These are phyloP conservation scores for Antigone vipio DNA, from an alignment of 2,113 vertebrate genomes.

Conservation along the genomic window DNA sequence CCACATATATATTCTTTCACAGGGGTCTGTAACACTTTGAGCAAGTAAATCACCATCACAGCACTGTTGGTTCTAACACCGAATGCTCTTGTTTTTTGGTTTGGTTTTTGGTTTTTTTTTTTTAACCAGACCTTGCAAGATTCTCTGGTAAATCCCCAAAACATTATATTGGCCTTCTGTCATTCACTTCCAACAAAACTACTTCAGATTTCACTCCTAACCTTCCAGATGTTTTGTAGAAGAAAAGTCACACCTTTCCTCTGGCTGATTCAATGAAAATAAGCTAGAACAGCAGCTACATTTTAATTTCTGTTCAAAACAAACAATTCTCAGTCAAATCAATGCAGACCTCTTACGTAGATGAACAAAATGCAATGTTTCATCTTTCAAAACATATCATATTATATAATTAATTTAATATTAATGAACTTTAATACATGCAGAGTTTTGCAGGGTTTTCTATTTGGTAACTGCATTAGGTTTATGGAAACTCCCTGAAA, in stretches of 20 bases:
- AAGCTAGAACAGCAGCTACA: background rate
- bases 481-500: background rate
- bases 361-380: background rate
- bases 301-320: background rate
- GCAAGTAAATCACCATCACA: background rate
- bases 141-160: background rate
- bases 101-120: too few relatives aligned
- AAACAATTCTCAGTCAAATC: background rate
- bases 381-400: background rate
- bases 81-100: background rate
- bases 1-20: background rate
- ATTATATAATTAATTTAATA: background rate
- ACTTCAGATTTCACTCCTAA: background rate
- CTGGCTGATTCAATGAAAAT: background rate
- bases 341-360: background rate
- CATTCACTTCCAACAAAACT: background rate
- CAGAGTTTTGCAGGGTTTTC: background rate
- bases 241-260: background rate
- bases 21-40: background rate
- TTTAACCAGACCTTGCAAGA: background rate
- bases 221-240: background rate
- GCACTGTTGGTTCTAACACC: background rate
- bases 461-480: background rate
- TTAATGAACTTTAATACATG: background rate
- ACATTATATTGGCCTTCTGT: background rate